Evolutionary conservation across 2,888 invertebrate species (phyloP).

Genomic region (Anthrax anthrax): DNA sequence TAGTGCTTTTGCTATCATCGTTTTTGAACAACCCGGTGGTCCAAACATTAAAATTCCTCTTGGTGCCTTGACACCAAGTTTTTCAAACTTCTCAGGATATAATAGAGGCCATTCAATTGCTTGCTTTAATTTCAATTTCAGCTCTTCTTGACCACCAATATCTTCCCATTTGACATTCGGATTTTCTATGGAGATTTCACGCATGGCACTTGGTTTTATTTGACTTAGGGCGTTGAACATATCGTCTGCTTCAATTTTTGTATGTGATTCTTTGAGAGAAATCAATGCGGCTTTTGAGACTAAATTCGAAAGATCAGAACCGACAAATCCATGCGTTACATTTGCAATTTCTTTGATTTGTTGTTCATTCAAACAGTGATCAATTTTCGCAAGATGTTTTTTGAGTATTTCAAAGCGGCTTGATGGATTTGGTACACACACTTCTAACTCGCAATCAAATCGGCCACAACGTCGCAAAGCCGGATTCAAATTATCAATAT

Average conservation of each 20-base stretch:
- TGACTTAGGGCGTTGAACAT: conserved; percentile 48
- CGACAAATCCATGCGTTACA: conserved; percentile 78
- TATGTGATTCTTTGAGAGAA: conserved; percentile 36
- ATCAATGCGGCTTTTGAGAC: conserved; percentile 57
- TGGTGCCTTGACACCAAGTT: conserved; percentile 74
- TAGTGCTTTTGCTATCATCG: conserved; percentile 93
- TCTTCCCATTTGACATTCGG: conserved; percentile 85
- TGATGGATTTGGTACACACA: conserved; percentile 55
- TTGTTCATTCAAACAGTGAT: conserved; percentile 39
- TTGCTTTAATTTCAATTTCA: conserved; percentile 75
- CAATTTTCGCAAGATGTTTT: conserved; percentile 43
- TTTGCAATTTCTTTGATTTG: conserved; percentile 51
- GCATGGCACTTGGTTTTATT: conserved; percentile 81
- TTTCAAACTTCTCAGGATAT: conserved; percentile 64
- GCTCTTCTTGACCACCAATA: conserved; percentile 77
- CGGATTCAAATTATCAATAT: conserved; percentile 62
- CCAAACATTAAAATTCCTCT: conserved; percentile 88
- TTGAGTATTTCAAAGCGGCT: conserved; percentile 53
- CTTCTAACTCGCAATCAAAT: conserved; percentile 68
- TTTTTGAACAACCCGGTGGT: conserved; percentile 97
- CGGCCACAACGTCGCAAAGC: conserved; percentile 64
- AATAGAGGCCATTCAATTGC: conserved; percentile 89
- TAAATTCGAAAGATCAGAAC: conserved; percentile 68
- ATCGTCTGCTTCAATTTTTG: conserved; percentile 35
- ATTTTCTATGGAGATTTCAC: conserved; percentile 73